Base-by-base conservation (phyloP, 2,888 invertebrate genomes). In the Alitta virens region DNA sequence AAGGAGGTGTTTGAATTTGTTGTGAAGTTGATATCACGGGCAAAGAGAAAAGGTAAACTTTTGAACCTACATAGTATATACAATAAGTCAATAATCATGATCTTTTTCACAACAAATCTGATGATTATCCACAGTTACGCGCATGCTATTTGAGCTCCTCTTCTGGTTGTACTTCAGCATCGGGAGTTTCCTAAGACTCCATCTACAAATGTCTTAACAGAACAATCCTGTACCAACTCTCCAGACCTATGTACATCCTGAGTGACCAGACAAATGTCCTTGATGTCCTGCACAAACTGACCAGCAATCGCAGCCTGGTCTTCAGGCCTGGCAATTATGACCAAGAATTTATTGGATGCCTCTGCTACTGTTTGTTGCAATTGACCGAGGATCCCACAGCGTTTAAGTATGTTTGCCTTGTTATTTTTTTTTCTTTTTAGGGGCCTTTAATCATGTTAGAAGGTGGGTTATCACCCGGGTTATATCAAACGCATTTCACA, bases 241-340 rank as follows among this genome's bases (percentile, higher is more conserved):
- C 96, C 0, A 87, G 98, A 24, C 90, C 94, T 21, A 92, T 94
- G 0, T 92, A 95, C 72, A 89, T 90, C 0, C 81, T 83, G 62
- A 88, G 92, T 0, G 94, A 94, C 78, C 96, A 96, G 83, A 93
- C 94, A 89, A 90, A 92, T 9, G 92, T 96, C 1, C 84, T 81
- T 38, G 81, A 83, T 49, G 73, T 79, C 2, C 85, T 97, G 59
- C 95, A 96, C 80, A 94, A 94, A 83, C 86, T 97, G 27, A 93
- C 94, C 56, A 74, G 68, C 61, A 76, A 78, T 64, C 66, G 79
- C 25, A 73, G 71, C 72, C 86, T 96, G 16, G 91, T 97, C 68
- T 95, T 97, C 79, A 94, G 94, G 26, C 92, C 94, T 46, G 93
- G 93, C 16, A 97, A 97, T 84, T 94, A 93, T 78, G 96, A 97